Conservation (phyloP, 2,888 invertebrate species). For the Empis livida region DNA sequence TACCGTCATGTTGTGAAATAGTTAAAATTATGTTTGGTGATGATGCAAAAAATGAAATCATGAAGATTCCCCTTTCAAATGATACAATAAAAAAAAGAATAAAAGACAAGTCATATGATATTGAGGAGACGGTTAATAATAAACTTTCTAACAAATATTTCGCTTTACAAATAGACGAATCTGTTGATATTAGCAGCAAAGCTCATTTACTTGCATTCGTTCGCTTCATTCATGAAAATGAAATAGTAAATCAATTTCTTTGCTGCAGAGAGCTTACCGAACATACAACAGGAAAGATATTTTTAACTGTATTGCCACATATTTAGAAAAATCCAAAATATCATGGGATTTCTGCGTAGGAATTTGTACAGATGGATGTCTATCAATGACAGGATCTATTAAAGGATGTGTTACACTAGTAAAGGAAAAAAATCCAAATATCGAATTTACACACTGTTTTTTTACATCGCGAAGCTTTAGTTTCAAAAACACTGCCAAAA, state of each 20-base stretch:
- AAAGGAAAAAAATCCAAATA: slow-evolving; percentile 5
- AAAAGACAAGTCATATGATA: neutral
- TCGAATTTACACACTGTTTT: slow-evolving; percentile 9
- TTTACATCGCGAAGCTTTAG: slow-evolving; percentile 6
- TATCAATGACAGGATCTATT: slow-evolving; percentile 5
- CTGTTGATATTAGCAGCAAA: neutral
- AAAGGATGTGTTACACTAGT: slow-evolving; percentile 6
- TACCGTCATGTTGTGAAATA: neutral
- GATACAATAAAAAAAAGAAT: neutral
- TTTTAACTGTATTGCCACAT: neutral
- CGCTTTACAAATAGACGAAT: neutral
- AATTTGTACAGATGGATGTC: slow-evolving; percentile 1
- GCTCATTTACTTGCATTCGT: neutral
- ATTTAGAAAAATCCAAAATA: neutral
- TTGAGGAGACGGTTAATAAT: neutral
- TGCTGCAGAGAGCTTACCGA: neutral
- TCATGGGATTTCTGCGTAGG: neutral
- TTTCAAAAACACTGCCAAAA: slow-evolving; percentile 6
- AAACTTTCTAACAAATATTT: neutral
- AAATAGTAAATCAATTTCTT: neutral
- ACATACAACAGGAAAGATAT: neutral
- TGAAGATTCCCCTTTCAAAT: neutral
- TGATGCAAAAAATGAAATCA: neutral
- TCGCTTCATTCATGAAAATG: neutral
- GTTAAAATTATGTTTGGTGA: neutral